These are phyloP conservation scores for Scortum barcoo DNA, from an alignment of 2,113 vertebrate genomes.

Conservation along the genomic window DNA sequence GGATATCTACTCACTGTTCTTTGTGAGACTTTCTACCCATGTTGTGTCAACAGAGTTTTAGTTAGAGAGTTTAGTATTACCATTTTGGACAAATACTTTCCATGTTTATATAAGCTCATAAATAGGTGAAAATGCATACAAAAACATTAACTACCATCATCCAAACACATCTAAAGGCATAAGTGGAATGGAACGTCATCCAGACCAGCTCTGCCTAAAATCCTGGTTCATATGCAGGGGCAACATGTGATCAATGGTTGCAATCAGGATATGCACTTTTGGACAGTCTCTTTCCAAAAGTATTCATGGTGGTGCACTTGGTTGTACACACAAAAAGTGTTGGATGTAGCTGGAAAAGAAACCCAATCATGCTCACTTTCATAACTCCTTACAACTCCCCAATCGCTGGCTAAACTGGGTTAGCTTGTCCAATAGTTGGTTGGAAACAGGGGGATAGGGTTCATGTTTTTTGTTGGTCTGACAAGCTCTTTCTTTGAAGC, in stretches of 20 bases:
- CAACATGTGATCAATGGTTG: not conserved
- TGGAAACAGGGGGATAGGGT: not conserved
- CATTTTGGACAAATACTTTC: not conserved
- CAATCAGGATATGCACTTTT: not conserved
- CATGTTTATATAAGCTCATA: not conserved
- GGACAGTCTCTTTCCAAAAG: not conserved
- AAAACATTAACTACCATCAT: not conserved
- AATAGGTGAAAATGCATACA: not conserved
- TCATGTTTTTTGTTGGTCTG: not conserved
- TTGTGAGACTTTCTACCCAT: not conserved
- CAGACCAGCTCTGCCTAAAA: not conserved
- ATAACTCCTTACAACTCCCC: no score
- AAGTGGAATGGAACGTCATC: not conserved
- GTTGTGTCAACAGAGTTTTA: not conserved
- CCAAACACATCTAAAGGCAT: not conserved
- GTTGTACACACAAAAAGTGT: not conserved
- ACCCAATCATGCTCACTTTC: not conserved
- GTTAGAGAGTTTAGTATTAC: no score
- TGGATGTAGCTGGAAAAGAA: not conserved
- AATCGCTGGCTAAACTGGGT: not conserved
- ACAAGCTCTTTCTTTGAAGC: slow-evolving; percentile 19
- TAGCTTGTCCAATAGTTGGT: not conserved
- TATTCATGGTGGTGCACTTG: not conserved
- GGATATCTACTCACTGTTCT: not conserved
- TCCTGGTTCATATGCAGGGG: not conserved